A percentile compares a stretch with the other conserved stretches of the same genome.
These are phyloP conservation scores for Hippolais icterina DNA, from an alignment of 2,113 vertebrate genomes.

Conservation along the genomic window DNA sequence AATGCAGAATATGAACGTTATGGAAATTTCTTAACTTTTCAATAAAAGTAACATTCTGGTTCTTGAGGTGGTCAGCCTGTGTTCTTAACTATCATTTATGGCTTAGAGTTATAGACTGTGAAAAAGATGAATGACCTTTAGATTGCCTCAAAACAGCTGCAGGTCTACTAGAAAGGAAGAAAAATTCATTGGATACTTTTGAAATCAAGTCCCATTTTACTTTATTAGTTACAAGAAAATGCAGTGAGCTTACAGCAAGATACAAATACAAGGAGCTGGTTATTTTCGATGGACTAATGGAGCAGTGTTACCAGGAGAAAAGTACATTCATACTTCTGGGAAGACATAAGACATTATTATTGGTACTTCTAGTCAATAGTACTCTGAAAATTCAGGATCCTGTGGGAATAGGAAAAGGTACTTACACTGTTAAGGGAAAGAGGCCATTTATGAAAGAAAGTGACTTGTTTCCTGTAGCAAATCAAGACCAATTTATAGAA, in stretches of 20 bases:
- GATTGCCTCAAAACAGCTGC: background rate
- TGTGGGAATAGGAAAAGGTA: background rate
- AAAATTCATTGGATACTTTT: background rate
- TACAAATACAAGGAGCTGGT: background rate
- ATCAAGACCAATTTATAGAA: background rate
- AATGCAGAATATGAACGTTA: background rate
- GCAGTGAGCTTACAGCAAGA: background rate
- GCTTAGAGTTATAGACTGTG: background rate
- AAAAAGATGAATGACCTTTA: background rate
- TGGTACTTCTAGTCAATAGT: background rate
- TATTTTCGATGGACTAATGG: rapidly evolving
- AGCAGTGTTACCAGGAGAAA: background rate
- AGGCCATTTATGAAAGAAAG: background rate
- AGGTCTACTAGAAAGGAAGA: background rate
- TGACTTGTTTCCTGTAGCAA: background rate
- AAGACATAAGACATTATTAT: background rate
- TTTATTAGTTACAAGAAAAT: background rate
- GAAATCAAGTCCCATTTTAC: background rate
- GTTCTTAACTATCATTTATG: background rate
- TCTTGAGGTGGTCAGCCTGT: background rate
- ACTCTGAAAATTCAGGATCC: background rate
- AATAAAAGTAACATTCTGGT: rapidly evolving
- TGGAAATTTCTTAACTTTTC: background rate
- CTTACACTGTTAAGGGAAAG: background rate
- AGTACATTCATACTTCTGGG: background rate